Evolutionary conservation across 92 coral and sea anemone species (phyloP).

Genomic region (Umimayanthus chanpuru): DNA sequence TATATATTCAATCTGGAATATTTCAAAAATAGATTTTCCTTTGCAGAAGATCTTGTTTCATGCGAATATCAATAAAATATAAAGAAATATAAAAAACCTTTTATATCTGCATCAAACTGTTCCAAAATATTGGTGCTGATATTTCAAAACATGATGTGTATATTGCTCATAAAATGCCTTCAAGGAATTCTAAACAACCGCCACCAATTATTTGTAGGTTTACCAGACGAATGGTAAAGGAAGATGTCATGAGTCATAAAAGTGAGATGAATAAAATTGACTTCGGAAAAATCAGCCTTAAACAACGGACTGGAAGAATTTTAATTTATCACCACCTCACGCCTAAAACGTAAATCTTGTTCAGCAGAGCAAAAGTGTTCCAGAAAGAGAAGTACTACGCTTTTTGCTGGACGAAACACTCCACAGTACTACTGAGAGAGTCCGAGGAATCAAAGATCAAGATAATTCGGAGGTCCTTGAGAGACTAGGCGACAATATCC

Average conservation of each 20-base stretch:
- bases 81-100: too few relatives aligned
- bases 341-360: conserved; percentile 29
- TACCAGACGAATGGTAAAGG: neutral
- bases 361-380: conserved; percentile 24
- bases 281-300: conserved; percentile 18
- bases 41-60: too few relatives aligned
- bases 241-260: too few relatives aligned
- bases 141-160: conserved; percentile 12
- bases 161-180: conserved; percentile 32
- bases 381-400: conserved; percentile 27
- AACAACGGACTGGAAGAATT: too few relatives aligned
- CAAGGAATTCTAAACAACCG: neutral
- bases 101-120: too few relatives aligned
- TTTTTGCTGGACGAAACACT: conserved; percentile 10
- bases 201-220: conserved; percentile 42
- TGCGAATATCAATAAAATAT: too few relatives aligned
- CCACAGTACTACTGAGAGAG: neutral
- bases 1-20: too few relatives aligned
- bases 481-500: conserved; percentile 1
- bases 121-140: too few relatives aligned
- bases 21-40: too few relatives aligned
- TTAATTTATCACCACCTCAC: conserved; percentile 22
- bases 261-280: conserved; percentile 2
- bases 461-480: conserved; percentile 31
- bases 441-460: conserved; percentile 15